A percentile compares a stretch with the other conserved stretches of the same genome.
These are phyloP conservation scores for Antrozous pallidus DNA, from an alignment of 2,797 vertebrate genomes.

Conservation along the genomic window DNA sequence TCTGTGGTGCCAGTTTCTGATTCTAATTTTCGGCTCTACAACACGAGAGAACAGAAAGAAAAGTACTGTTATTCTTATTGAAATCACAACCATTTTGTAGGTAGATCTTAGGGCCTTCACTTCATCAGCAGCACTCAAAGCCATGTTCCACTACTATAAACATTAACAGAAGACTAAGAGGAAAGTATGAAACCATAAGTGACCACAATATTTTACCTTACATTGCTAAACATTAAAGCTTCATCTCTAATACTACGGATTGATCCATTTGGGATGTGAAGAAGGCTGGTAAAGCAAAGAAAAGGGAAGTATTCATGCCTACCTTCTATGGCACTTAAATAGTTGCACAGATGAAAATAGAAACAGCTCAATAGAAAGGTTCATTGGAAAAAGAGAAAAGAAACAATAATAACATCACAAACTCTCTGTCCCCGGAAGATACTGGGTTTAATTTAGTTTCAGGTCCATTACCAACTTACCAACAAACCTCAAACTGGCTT, in stretches of 20 bases:
- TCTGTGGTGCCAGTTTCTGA: conserved; percentile 95
- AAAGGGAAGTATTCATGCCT: neutral
- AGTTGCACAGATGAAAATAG: neutral
- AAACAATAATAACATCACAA: neutral
- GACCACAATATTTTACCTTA: neutral
- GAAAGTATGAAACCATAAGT: neutral
- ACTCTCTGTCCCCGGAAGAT: neutral
- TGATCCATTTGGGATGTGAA: conserved; percentile 30
- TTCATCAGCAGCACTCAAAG: conserved; percentile 9
- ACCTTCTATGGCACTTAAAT: neutral
- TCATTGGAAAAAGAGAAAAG: neutral
- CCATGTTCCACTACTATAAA: neutral
- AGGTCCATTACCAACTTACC: neutral
- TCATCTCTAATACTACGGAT: neutral
- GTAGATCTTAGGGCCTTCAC: neutral
- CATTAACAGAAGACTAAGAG: neutral
- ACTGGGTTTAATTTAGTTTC: neutral
- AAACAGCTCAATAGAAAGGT: conserved; percentile 32
- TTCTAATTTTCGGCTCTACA: conserved; percentile 95
- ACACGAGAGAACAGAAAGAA: conserved; percentile 39
- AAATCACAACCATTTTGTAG: neutral
- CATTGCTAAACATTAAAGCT: neutral
- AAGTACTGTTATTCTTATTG: fast-evolving
- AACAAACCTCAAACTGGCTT: neutral
- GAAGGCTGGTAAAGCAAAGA: conserved; percentile 10